Evolutionary conservation across 2,113 vertebrate species (phyloP).

Genomic region (Casuarius casuarius): DNA sequence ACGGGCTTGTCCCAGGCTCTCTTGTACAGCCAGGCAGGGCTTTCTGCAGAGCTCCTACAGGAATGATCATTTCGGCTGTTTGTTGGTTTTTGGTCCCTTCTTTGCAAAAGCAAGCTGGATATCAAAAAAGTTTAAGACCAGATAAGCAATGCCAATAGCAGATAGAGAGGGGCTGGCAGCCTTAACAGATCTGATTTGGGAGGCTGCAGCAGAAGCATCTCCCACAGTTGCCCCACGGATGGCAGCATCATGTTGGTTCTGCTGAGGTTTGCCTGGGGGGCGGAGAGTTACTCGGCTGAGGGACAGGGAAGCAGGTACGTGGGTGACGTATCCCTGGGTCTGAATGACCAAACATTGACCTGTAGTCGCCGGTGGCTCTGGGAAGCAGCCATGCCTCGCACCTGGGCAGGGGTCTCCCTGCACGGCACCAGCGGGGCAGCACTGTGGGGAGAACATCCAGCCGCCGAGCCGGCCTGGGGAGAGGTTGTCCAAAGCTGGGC

Average conservation of each 20-base stretch:
- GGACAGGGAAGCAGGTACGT: accelerated
- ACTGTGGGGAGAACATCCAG: background rate
- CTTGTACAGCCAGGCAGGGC: background rate
- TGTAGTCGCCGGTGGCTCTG: background rate
- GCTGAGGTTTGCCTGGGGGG: background rate
- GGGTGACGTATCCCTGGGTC: background rate
- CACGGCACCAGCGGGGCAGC: background rate
- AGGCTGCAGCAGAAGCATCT: background rate
- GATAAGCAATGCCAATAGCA: background rate
- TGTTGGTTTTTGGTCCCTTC: background rate
- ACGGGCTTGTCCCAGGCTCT: too few relatives aligned
- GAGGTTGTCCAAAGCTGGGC: background rate
- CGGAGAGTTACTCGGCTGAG: background rate
- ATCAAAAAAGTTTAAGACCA: background rate
- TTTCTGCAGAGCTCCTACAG: background rate
- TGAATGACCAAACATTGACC: background rate
- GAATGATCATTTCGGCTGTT: background rate
- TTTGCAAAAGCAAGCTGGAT: background rate
- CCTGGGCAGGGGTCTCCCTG: background rate
- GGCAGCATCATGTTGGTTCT: background rate
- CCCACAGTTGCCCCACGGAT: accelerated
- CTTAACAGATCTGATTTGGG: background rate
- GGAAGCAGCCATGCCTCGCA: background rate
- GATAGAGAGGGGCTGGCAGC: background rate
- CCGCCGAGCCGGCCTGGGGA: accelerated